These are phyloP conservation scores for Fringilla coelebs DNA, from an alignment of 2,797 vertebrate species.

Conservation along the genomic window DNA sequence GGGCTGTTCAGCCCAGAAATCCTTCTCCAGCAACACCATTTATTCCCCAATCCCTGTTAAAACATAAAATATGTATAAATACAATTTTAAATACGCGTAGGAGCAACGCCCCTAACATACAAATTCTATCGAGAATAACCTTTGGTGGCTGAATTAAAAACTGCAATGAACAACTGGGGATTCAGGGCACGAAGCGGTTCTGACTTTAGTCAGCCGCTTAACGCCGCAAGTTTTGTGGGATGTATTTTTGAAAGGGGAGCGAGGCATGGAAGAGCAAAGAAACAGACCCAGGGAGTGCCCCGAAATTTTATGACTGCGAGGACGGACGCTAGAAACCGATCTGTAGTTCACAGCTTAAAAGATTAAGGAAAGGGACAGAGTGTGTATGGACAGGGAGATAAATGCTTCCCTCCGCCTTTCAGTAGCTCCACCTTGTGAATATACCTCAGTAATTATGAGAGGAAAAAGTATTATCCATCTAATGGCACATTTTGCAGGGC, in stretches of 20 bases:
- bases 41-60: background rate
- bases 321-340: background rate
- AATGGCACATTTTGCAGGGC: background rate
- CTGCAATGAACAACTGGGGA: background rate
- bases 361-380: background rate
- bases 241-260: background rate
- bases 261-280: background rate
- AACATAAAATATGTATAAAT: background rate
- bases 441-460: constrained; percentile 60
- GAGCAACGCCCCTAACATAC: background rate
- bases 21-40: background rate
- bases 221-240: background rate
- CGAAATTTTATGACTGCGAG: background rate
- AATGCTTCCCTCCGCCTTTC: constrained; percentile 39
- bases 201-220: background rate
- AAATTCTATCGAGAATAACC: background rate
- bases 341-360: background rate
- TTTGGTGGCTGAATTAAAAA: background rate
- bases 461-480: background rate
- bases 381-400: background rate
- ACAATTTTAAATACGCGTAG: background rate
- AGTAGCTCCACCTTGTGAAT: constrained; percentile 67
- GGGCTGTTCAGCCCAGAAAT: background rate
- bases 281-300: background rate
- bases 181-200: background rate